phyloP scores from a whole-genome alignment of 2,888 invertebrate genomes.

The Eupeodes luniger region DNA sequence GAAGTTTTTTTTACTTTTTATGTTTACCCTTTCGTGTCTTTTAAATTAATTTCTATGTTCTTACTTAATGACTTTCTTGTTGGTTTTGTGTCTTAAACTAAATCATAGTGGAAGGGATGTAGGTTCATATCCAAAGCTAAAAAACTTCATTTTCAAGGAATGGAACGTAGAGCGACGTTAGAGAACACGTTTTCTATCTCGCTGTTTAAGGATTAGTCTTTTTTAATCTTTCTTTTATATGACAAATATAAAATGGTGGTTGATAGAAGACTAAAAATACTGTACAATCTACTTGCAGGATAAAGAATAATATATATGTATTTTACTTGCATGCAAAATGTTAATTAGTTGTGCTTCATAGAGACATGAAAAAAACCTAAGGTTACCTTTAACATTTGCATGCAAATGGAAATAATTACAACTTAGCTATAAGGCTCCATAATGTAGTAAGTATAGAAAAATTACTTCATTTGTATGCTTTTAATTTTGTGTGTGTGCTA shows the following conservation, averaged over 20 bases:
- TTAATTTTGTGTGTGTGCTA: neutral
- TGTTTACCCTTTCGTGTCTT: constrained; percentile 49
- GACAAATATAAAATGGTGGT: neutral
- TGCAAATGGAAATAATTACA: neutral
- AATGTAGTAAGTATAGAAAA: neutral
- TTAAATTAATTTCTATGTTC: constrained; percentile 58
- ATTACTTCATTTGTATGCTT: neutral
- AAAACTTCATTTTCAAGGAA: neutral
- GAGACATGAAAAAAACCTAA: neutral
- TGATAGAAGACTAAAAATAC: neutral
- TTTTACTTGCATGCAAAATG: constrained; percentile 32
- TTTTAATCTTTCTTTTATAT: neutral
- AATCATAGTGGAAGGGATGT: neutral
- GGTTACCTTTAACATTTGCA: constrained; percentile 19
- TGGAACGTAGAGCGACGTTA: neutral
- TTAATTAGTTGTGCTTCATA: neutral
- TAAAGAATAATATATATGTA: too few relatives aligned
- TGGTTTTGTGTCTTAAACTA: constrained; percentile 38
- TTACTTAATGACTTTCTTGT: constrained; percentile 25
- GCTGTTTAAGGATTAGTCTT: neutral
- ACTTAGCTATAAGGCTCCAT: neutral
- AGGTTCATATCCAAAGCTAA: too few relatives aligned
- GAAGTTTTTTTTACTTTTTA: neutral
- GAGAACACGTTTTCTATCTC: neutral
- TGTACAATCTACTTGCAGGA: neutral